Percentiles rank a stretch among this genome's conserved stretches.
Conservation (phyloP, 2,113 vertebrate genomes). For the Hippoglossus stenolepis region DNA sequence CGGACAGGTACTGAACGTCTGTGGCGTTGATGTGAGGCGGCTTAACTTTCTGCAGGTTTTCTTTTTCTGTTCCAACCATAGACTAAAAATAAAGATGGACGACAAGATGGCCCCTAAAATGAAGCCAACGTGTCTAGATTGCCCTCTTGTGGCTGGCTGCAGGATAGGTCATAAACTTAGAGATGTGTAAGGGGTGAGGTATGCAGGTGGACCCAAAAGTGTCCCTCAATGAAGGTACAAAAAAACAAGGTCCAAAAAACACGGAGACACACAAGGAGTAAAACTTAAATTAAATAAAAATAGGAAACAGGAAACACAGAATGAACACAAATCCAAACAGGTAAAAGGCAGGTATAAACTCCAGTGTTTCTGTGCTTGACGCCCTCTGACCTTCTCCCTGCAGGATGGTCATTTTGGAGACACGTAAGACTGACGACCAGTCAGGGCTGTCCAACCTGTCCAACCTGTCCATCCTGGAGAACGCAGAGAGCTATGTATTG, state of each 20-base stretch:
- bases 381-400: neutral
- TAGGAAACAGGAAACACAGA: no score
- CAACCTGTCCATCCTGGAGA: constrained; percentile 89
- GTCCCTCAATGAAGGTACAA: no score
- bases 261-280: no score
- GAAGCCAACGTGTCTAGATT: neutral
- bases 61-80: neutral
- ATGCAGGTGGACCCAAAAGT: no score
- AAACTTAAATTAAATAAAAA: no score
- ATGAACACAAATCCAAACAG: no score
- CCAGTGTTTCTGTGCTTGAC: neutral
- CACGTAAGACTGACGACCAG: constrained; percentile 80
- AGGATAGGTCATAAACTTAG: no score
- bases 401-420: constrained; percentile 89
- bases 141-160: neutral
- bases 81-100: no score
- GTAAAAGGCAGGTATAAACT: neutral
- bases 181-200: no score
- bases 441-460: constrained; percentile 85
- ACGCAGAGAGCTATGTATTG: constrained; percentile 73
- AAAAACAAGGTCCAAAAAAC: no score
- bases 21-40: neutral
- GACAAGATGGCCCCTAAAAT: neutral
- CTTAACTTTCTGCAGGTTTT: neutral
- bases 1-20: constrained; percentile 78